Conservation (phyloP, 2,888 invertebrate species). For the Drosophila neonasuta region DNA sequence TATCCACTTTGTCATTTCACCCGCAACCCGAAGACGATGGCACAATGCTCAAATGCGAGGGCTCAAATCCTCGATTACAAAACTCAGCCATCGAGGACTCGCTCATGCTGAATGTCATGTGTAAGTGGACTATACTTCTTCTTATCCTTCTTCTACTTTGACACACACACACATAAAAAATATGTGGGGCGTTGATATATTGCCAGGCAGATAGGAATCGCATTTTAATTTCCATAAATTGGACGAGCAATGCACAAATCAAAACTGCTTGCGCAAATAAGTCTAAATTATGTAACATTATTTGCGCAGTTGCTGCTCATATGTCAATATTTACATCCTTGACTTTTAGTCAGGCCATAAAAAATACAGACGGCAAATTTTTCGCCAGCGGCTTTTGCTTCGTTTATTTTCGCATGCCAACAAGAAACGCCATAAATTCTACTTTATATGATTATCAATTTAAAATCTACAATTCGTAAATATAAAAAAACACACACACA, state of each 20-base stretch:
- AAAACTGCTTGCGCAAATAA: constrained; percentile 63
- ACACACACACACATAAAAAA: not conserved
- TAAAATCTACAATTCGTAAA: constrained; percentile 54
- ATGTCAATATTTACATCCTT: constrained; percentile 65
- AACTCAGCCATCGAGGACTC: constrained; percentile 91
- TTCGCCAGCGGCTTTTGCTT: constrained; percentile 5
- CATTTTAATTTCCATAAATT: constrained; percentile 67
- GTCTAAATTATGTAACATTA: constrained; percentile 70
- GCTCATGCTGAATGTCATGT: constrained; percentile 92
- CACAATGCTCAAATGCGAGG: constrained; percentile 91
- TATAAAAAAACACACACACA: constrained; percentile 21
- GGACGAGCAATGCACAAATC: constrained; percentile 57
- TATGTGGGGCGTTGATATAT: constrained; percentile 1
- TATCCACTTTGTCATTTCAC: constrained; percentile 90
- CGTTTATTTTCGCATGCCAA: constrained; percentile 26
- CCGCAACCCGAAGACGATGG: constrained; percentile 93
- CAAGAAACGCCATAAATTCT: constrained; percentile 61
- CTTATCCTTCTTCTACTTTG: not conserved
- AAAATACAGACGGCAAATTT: constrained; percentile 48
- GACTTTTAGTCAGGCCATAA: constrained; percentile 59
- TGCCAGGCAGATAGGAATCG: constrained; percentile 9
- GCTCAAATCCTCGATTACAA: constrained; percentile 90
- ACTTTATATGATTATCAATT: constrained; percentile 75
- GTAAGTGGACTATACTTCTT: constrained; percentile 85
- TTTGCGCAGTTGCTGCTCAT: constrained; percentile 60